Conservation (phyloP, 2,888 invertebrate genomes). For the Lapara coniferarum region DNA sequence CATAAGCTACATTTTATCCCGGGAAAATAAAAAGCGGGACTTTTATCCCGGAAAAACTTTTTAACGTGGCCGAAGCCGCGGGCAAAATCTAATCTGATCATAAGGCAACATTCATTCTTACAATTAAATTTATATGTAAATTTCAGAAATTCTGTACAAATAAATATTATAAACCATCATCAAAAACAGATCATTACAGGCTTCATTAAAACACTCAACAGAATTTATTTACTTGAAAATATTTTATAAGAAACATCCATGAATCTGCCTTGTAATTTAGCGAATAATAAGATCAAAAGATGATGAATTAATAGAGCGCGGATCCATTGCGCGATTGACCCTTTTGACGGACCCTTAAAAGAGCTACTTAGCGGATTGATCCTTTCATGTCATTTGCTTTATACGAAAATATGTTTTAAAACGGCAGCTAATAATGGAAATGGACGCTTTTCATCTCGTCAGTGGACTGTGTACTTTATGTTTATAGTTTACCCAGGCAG, state of each 20-base stretch:
- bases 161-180: too few species aligned
- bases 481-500: background rate
- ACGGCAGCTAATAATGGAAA: conserved; percentile 28
- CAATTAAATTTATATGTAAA: too few species aligned
- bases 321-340: conserved; percentile 67
- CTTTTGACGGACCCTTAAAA: conserved; percentile 56
- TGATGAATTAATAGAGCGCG: conserved; percentile 59
- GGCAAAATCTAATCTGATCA: too few species aligned
- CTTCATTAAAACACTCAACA: background rate
- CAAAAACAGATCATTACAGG: too few species aligned
- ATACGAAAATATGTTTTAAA: conserved; percentile 43
- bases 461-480: background rate
- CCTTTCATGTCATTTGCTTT: conserved; percentile 69
- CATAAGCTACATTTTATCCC: too few species aligned
- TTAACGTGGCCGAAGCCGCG: too few species aligned
- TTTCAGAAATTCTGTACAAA: too few species aligned
- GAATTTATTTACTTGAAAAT: background rate
- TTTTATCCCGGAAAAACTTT: too few species aligned
- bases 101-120: too few species aligned
- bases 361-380: conserved; percentile 75
- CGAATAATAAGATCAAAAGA: conserved; percentile 62
- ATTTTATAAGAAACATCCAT: background rate
- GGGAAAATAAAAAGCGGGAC: too few species aligned
- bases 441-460: conserved; percentile 29
- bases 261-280: conserved; percentile 33